A percentile compares a stretch with the other conserved stretches of the same genome.
Evolutionary conservation across 2,797 vertebrate species (phyloP).

Genomic region (Alfaro cultratus): DNA sequence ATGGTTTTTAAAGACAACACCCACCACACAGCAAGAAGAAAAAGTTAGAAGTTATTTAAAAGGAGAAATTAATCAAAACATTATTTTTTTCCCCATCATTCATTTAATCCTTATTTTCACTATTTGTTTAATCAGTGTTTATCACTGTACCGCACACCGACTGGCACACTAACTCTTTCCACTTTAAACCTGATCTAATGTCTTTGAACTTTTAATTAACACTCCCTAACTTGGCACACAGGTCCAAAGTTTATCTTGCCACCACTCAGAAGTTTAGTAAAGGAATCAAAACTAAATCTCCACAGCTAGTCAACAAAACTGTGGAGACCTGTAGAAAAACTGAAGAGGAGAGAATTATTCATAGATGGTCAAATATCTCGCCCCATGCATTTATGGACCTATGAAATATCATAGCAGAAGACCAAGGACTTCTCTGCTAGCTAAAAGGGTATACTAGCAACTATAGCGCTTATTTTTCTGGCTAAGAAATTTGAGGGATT

Average conservation of each 20-base stretch:
- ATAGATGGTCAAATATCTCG: not conserved
- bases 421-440: not conserved
- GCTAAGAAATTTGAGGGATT: not conserved
- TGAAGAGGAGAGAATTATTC: not conserved
- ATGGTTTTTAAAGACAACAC: not conserved
- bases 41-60: not conserved
- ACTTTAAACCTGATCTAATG: not conserved
- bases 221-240: not conserved
- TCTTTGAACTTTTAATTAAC: not conserved
- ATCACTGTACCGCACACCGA: not conserved
- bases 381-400: not conserved
- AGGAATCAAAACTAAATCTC: not conserved
- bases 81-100: not conserved
- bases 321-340: not conserved
- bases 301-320: not conserved
- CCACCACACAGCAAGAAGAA: constrained; percentile 2
- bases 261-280: not conserved
- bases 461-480: too few species aligned
- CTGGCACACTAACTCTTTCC: not conserved
- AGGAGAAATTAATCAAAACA: not conserved
- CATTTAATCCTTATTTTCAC: not conserved
- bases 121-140: not conserved
- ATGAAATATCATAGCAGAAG: not conserved
- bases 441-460: not conserved
- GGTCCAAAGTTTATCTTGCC: not conserved